phyloP scores from a whole-genome alignment of 2,888 invertebrate species.

The Macrophya alboannulata region DNA sequence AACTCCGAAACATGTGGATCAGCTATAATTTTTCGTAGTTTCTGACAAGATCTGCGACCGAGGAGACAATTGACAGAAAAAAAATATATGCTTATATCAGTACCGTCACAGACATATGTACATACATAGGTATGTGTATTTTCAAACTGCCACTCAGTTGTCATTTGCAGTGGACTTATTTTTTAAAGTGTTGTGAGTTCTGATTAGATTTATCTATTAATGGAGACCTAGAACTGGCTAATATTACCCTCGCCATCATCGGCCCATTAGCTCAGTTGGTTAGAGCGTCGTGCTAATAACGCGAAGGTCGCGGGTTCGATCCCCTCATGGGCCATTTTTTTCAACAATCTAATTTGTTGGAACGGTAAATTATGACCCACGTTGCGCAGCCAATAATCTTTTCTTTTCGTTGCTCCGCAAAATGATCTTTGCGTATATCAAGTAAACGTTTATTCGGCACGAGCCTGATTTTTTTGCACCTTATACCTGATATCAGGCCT shows the following conservation, averaged over 20 bases:
- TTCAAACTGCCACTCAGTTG: constrained; percentile 67
- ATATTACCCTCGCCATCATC: not conserved
- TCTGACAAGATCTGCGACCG: not conserved
- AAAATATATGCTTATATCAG: too few species aligned
- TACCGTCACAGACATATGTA: too few species aligned
- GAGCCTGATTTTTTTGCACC: not conserved
- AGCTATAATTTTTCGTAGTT: not conserved
- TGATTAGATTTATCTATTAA: not conserved
- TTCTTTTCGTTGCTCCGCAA: not conserved
- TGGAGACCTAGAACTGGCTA: not conserved
- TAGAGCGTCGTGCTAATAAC: constrained; percentile 59
- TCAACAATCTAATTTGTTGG: not conserved
- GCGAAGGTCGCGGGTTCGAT: constrained; percentile 67
- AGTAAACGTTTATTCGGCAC: not conserved
- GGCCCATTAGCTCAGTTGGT: constrained; percentile 58
- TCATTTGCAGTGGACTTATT: too few species aligned
- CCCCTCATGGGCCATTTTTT: constrained; percentile 62
- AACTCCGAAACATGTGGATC: not conserved
- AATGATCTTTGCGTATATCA: not conserved
- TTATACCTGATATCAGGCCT: not conserved
- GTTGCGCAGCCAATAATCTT: not conserved
- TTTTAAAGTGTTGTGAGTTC: not conserved
- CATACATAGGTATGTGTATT: too few species aligned
- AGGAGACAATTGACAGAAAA: not conserved
- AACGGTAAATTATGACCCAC: not conserved